Evolutionary conservation across 2,797 vertebrate species (phyloP).

Genomic region (Spinus pinus): DNA sequence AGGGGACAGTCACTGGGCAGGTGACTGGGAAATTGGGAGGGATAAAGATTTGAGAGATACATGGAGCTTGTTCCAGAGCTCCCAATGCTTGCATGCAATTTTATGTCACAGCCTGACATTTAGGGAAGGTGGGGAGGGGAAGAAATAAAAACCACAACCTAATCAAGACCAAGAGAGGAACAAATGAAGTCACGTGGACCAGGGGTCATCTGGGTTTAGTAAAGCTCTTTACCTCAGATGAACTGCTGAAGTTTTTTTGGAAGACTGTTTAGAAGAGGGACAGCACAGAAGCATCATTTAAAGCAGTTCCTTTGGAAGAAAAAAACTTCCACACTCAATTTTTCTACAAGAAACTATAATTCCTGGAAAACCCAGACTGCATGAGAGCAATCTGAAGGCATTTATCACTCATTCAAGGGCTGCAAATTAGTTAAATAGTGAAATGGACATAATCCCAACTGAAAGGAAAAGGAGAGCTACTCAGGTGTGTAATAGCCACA

Average conservation of each 20-base stretch:
- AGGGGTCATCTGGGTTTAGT: slow-evolving; percentile 65
- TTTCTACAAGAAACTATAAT: background rate
- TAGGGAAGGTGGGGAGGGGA: slow-evolving; percentile 67
- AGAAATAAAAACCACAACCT: slow-evolving; percentile 61
- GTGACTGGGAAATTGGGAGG: background rate
- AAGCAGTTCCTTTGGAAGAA: background rate
- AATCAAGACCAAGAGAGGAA: slow-evolving; percentile 71
- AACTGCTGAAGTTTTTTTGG: background rate
- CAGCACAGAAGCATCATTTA: slow-evolving; percentile 35
- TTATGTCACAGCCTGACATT: slow-evolving; percentile 64
- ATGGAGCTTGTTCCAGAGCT: slow-evolving; percentile 72
- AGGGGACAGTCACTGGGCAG: slow-evolving; percentile 22
- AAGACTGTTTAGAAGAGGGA: slow-evolving; percentile 37
- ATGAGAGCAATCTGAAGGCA: background rate
- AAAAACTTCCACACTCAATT: background rate
- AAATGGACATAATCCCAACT: background rate
- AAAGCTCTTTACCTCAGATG: slow-evolving; percentile 59
- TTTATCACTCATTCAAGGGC: background rate
- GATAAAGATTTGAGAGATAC: slow-evolving; percentile 27
- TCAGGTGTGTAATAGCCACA: background rate
- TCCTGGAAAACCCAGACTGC: background rate
- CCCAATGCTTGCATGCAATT: slow-evolving; percentile 58
- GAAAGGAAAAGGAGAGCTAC: background rate
- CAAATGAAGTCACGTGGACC: slow-evolving; percentile 76
- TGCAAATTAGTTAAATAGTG: background rate